A percentile compares a stretch with the other conserved stretches of the same genome.
Conservation (phyloP, 2,888 invertebrate species). For the Frankliniella intonsa region DNA sequence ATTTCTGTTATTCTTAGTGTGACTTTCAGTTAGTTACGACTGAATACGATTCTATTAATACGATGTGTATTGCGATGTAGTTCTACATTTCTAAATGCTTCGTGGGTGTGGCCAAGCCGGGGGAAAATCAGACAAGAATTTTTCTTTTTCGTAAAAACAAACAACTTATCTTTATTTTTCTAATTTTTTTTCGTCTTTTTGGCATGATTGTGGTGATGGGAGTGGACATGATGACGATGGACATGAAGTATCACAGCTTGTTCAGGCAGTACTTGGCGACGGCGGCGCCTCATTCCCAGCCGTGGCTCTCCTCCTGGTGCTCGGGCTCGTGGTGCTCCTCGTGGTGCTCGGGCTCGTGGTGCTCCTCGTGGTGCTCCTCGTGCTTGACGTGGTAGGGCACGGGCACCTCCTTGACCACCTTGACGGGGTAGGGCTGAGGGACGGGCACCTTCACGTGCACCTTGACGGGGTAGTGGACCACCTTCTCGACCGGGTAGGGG, state of each 20-base stretch:
- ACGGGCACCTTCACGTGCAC: slow-evolving; percentile 39
- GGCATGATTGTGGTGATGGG: slow-evolving; percentile 22
- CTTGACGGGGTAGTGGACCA: slow-evolving; percentile 55
- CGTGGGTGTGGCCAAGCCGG: background rate
- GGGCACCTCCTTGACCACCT: slow-evolving; percentile 43
- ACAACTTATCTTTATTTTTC: slow-evolving; percentile 22
- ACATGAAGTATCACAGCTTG: slow-evolving; percentile 15
- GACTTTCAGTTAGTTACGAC: too few relatives aligned
- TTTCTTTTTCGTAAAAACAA: slow-evolving; percentile 13
- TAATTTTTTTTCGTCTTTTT: slow-evolving; percentile 19
- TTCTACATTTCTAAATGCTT: too few relatives aligned
- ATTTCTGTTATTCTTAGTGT: too few relatives aligned
- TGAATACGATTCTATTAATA: too few relatives aligned
- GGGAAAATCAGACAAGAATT: background rate
- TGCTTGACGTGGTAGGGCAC: slow-evolving; percentile 40
- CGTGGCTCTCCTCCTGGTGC: slow-evolving; percentile 4
- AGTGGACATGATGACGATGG: background rate
- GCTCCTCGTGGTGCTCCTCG: slow-evolving; percentile 37
- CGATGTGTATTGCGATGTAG: too few relatives aligned
- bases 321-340: slow-evolving; percentile 15
- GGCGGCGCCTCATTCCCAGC: background rate
- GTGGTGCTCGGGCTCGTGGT: slow-evolving; percentile 11
- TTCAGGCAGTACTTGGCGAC: background rate
- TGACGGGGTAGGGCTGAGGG: slow-evolving; percentile 46
- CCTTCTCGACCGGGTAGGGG: slow-evolving; percentile 53